Conservation (phyloP, 1,140 invertebrate species). For the Nixonia krombeini region DNA sequence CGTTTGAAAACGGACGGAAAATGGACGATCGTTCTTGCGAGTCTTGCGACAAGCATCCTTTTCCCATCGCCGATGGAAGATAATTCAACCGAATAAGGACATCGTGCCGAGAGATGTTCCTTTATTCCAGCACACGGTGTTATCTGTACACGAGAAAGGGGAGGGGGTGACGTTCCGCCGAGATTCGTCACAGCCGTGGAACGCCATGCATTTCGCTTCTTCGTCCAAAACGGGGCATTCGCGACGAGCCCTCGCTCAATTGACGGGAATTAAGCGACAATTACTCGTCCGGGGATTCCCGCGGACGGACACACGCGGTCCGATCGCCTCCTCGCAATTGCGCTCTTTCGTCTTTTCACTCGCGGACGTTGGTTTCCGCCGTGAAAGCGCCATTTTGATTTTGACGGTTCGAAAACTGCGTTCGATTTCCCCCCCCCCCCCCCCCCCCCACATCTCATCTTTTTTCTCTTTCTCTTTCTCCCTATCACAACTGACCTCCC, state of each 20-base stretch:
- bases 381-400: no score
- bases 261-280: slow-evolving; percentile 56
- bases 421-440: no score
- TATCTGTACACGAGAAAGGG: no score
- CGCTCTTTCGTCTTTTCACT: slow-evolving; percentile 7
- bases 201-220: slow-evolving; percentile 27
- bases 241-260: slow-evolving; percentile 50
- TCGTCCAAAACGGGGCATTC: no score
- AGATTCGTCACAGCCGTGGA: slow-evolving; percentile 16
- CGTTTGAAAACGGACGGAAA: neutral
- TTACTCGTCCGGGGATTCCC: slow-evolving; percentile 47
- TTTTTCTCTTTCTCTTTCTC: slow-evolving; percentile 35
- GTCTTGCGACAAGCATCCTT: neutral
- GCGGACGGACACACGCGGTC: slow-evolving; percentile 54
- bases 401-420: no score
- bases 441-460: no score
- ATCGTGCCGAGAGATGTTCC: no score
- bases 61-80: no score
- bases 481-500: no score
- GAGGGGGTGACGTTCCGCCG: neutral
- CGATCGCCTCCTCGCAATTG: no score
- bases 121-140: no score
- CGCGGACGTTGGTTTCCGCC: neutral
- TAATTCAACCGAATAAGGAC: no score
- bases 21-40: neutral